phyloP scores from a whole-genome alignment of 2,113 vertebrate genomes.

The Callionymus lyra region DNA sequence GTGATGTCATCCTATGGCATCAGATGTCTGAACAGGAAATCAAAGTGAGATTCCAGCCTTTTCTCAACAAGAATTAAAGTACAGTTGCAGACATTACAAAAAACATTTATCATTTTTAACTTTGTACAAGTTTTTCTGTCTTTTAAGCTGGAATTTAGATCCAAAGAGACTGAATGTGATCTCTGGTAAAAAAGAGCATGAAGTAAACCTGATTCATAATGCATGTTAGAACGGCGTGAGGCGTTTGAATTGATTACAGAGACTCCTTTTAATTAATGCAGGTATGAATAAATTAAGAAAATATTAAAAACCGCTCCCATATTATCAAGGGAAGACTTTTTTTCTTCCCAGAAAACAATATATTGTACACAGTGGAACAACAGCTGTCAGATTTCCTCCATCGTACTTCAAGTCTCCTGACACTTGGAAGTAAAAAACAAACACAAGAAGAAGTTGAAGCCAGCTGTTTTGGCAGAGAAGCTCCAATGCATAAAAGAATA shows the following conservation, averaged over 20 bases:
- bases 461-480: slow-evolving; percentile 55
- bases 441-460: slow-evolving; percentile 45
- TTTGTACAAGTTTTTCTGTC: no score
- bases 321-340: slow-evolving; percentile 38
- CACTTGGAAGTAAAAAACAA: slow-evolving; percentile 55
- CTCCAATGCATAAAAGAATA: slow-evolving; percentile 39
- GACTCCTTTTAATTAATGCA: slow-evolving; percentile 60
- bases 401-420: slow-evolving; percentile 55
- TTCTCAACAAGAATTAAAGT: no score
- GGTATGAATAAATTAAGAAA: slow-evolving; percentile 61
- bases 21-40: no score
- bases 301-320: slow-evolving; percentile 51
- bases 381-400: slow-evolving; percentile 55
- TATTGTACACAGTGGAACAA: slow-evolving; percentile 29
- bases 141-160: no score
- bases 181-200: slow-evolving; percentile 20
- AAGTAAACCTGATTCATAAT: slow-evolving; percentile 33
- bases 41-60: no score
- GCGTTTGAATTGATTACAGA: slow-evolving; percentile 62
- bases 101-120: no score
- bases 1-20: no score
- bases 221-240: slow-evolving; percentile 58
- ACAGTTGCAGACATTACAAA: no score
- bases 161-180: no score
- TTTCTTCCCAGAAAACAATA: slow-evolving; percentile 32